Percentiles rank a stretch among this genome's conserved stretches.
These are phyloP conservation scores for Ectemnius lituratus DNA, from an alignment of 2,888 invertebrate species.

Conservation along the genomic window DNA sequence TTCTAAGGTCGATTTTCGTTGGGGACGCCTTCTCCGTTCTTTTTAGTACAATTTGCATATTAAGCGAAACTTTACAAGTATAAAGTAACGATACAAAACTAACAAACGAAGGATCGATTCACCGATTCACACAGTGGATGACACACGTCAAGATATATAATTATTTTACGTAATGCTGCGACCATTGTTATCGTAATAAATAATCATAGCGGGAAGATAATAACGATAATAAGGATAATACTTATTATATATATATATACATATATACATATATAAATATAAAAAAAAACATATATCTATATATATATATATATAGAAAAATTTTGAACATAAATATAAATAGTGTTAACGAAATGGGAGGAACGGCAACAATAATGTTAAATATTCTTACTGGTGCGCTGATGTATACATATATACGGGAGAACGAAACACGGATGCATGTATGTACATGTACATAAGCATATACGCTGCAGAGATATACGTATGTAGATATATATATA, in stretches of 20 bases:
- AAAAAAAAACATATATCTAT: slow-evolving; percentile 4
- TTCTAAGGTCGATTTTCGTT: slow-evolving; percentile 83
- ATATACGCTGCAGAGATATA: slow-evolving; percentile 47
- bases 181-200: slow-evolving; percentile 80
- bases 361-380: slow-evolving; percentile 65
- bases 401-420: slow-evolving; percentile 40
- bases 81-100: slow-evolving; percentile 50
- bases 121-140: no score
- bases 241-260: slow-evolving; percentile 53
- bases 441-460: slow-evolving; percentile 52
- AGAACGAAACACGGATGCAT: slow-evolving; percentile 36
- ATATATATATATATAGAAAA: slow-evolving; percentile 40
- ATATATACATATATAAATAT: slow-evolving; percentile 28
- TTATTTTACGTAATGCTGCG: slow-evolving; percentile 82
- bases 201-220: slow-evolving; percentile 78
- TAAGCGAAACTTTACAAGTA: slow-evolving; percentile 62
- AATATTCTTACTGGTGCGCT: slow-evolving; percentile 49
- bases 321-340: slow-evolving; percentile 39
- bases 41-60: slow-evolving; percentile 76
- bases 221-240: slow-evolving; percentile 75
- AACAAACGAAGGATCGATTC: slow-evolving; percentile 21
- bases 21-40: slow-evolving; percentile 73
- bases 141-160: slow-evolving; percentile 58
- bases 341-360: slow-evolving; percentile 31
- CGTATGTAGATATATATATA: slow-evolving; percentile 57